Evolutionary conservation across 1,140 invertebrate species (phyloP), one percentile per base, ranked within the genome.

Genomic region (Solen grandis): DNA sequence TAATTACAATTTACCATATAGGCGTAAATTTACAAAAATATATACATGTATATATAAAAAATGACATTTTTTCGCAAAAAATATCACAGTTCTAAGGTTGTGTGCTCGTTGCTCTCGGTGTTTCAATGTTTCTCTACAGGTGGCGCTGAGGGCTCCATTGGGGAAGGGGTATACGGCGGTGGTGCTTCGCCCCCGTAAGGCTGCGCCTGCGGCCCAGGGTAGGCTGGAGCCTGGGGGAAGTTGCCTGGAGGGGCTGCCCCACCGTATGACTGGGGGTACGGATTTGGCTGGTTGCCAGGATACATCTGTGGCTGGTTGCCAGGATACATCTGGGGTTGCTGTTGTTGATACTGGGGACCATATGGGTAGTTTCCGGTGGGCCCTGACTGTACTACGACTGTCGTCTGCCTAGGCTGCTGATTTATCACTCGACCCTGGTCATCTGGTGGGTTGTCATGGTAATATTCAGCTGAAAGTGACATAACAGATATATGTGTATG

Each of bases 401-500:
- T 19, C 8, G 41, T n/a, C n/a, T n/a, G n/a, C n/a, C n/a, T n/a
- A n/a, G n/a, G n/a, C 19, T 46, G 41, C 41, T 46, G 35, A 31
- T 35, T 46, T 10, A 80, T n/a, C 5, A 80, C 77, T 52, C 68
- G 72, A 19, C 77, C 77, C 14, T 68, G 65, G n/a, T n/a, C n/a
- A 19, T 36, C 69, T 2, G 50, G 38, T n/a, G 77, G 77, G 38
- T 80, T 80, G 54, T 80, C 77, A 38, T 80, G 66, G 46, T 80
- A 80, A 63, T 80, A 80, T 65, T 80, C 77, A 31, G 66, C 77
- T 80, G 66, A 41, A 80, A 60, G 22, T 31, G 10, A 55, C 16
- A 16, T 5, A n/a, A 60, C 57, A 60, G 19, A 46, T 10, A 46
- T 8, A 19, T 46, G 41, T 10, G 41, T 46, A 46, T 46, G 8